Base-by-base conservation (phyloP, 2,888 invertebrate species). In the Erebia aethiops region DNA sequence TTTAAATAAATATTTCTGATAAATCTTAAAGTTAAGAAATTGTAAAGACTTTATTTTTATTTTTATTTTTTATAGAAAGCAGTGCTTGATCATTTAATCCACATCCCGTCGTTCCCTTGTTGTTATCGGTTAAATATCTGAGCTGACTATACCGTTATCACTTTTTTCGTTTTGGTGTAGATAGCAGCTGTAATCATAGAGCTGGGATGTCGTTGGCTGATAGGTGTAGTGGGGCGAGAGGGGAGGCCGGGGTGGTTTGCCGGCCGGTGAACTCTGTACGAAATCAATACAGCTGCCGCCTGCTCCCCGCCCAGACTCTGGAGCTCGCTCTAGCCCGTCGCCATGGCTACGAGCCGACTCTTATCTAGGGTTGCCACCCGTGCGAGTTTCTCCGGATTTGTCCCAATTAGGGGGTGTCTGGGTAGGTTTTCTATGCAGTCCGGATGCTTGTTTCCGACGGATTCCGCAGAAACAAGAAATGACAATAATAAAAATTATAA, bases 251-350 rank as follows among this genome's bases (percentile, higher is more conserved):
- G 82, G 77, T 77, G 82, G 77, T 81, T 82, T 76, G 81, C 78
- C 87, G 90, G 92, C 84, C 91, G 91, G 84, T 90, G 91, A 92
- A 91, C 92, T 84, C 85, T 79, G 84, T 81, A 89, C 93, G 89
- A 94, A 92, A 94, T 92, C 94, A 92, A 94, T 94, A 94, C 92
- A 94, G 93, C 95, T 94, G 89, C 91, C 84, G 67, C 49, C 67
- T 51, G 91, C 90, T 83, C 88, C 82, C 84, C 82, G 81, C 82
- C 87, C 86, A 82, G 81, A 84, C 86, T 86, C 88, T 88, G 86
- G 71, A 65, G 70, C 64, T 61, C 69, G 69, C 63, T 72, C 66
- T 72, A 69, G 56, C 87, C 82, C 84, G 93, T 93, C 77, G 84
- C 88, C 86, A 92, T 92, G 86, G 91, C 79, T 84, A 94, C 92